These are phyloP conservation scores for Biston stratarius DNA, from an alignment of 2,888 invertebrate genomes.

Conservation along the genomic window DNA sequence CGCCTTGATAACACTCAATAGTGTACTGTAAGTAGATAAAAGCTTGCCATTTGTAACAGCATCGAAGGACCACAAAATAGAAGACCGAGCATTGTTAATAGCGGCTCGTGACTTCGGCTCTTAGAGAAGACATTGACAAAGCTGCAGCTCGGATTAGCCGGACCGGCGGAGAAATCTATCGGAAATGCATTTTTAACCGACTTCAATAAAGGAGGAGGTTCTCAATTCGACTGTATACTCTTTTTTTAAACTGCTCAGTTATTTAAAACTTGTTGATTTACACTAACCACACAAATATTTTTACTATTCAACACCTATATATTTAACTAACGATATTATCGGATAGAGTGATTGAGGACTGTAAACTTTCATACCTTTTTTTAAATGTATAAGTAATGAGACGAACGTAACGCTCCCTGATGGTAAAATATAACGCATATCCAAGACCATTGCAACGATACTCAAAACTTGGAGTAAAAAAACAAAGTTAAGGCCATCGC, in stretches of 20 bases:
- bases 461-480: too few species aligned
- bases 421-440: too few species aligned
- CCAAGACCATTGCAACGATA: too few species aligned
- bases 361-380: too few species aligned
- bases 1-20: too few species aligned
- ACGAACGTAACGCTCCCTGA: too few species aligned
- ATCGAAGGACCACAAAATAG: constrained; percentile 41
- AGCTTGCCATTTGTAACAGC: constrained; percentile 23
- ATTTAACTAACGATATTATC: not conserved
- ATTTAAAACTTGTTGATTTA: not conserved
- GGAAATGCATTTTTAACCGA: constrained; percentile 20
- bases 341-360: too few species aligned
- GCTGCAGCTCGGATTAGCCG: constrained; percentile 29
- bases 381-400: too few species aligned
- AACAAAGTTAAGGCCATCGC: too few species aligned
- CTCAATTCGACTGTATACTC: too few species aligned
- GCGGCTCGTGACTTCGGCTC: constrained; percentile 15
- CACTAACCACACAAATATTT: not conserved
- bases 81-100: constrained; percentile 29
- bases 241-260: not conserved
- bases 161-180: constrained; percentile 22
- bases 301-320: not conserved
- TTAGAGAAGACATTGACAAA: constrained; percentile 31
- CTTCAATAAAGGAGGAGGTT: not conserved
- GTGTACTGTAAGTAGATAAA: not conserved